phyloP scores from a whole-genome alignment of 2,113 vertebrate genomes.

The Barbus barbus region DNA sequence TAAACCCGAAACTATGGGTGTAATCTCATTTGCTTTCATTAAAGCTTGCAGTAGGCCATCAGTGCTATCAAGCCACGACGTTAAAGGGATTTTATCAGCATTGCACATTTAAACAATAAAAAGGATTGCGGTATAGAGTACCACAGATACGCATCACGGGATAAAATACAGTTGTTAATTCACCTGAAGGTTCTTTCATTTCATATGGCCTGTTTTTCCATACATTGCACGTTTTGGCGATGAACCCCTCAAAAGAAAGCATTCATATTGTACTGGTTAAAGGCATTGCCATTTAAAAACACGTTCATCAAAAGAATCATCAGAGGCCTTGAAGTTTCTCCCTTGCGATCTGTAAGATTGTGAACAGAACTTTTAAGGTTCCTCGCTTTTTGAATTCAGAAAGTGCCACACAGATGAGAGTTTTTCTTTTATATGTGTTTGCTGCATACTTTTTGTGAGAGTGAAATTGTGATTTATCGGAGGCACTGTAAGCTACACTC shows the following conservation, averaged over 20 bases:
- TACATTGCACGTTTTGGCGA: not conserved
- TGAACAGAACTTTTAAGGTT: constrained; percentile 6
- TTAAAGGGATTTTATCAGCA: not conserved
- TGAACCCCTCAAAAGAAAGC: not conserved
- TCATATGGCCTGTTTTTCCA: not conserved
- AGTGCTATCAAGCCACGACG: not conserved
- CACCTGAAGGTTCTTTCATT: not conserved
- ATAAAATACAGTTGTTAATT: not conserved
- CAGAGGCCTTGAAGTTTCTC: constrained; percentile 7
- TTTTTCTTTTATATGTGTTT: constrained; percentile 39
- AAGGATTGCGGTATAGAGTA: not conserved
- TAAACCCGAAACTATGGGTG: not conserved
- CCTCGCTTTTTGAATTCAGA: constrained; percentile 2
- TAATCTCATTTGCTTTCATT: constrained; percentile 6
- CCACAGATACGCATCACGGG: not conserved
- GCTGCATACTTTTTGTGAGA: constrained; percentile 21
- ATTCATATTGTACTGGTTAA: not conserved
- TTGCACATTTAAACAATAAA: not conserved
- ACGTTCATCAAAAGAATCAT: not conserved
- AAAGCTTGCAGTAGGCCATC: constrained; percentile 15
- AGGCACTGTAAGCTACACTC: constrained; percentile 42
- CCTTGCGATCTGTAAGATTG: not conserved
- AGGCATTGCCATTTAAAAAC: not conserved
- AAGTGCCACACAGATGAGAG: constrained; percentile 29
- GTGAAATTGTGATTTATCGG: constrained; percentile 33